Base-by-base conservation (phyloP, 1,140 invertebrate genomes). In the Mycetomoellerius zeteki region DNA sequence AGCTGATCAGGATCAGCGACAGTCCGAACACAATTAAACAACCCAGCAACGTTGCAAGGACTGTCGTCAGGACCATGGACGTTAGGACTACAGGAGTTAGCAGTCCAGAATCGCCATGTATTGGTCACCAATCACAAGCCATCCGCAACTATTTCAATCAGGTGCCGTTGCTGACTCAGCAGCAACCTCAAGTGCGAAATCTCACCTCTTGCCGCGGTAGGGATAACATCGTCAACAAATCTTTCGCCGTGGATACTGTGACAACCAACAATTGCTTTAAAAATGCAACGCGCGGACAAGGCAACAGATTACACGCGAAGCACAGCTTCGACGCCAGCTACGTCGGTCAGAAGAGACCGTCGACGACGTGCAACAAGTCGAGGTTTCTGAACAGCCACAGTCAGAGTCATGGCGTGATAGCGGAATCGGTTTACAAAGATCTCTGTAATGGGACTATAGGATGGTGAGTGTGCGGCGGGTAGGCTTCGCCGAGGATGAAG, bases 141-240 rank as follows among this genome's bases (percentile, higher is more conserved):
- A 90, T 95, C 24, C 92, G 92, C 76, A 94, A 94, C 72, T 95
- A 95, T 60, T 58, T 95, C 1, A 94, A 94, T 71, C 92, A 95
- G 80, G 71, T 92, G 69, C 92, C 92, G 0, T 56, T 87, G 27
- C 50, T 50, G 0, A 19, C 24, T 19, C 72, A 85, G 12, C 67
- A 58, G 0, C 76, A 87, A 24, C 19, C 16, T 1, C 58, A 33
- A 0, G 1, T 6, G 1, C 69, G 47, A 1, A 27, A 27, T 43
- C 65, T 65, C 10, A 19, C 47, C 7, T 24, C 7, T 19, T 43
- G 16, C 10, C 77, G 69, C 4, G 37, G 4, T 4, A 78, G 47
- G 4, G 8, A 6, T 27, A 76, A 77, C 47, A 2, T 47, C 5
- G 16, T 43, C 24, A 60, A 82, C 21, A 88, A 62, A 54, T 27